Percentiles rank a stretch among this genome's conserved stretches.
Evolutionary conservation across 2,888 invertebrate species (phyloP).

Genomic region (Bombyx huttoni): DNA sequence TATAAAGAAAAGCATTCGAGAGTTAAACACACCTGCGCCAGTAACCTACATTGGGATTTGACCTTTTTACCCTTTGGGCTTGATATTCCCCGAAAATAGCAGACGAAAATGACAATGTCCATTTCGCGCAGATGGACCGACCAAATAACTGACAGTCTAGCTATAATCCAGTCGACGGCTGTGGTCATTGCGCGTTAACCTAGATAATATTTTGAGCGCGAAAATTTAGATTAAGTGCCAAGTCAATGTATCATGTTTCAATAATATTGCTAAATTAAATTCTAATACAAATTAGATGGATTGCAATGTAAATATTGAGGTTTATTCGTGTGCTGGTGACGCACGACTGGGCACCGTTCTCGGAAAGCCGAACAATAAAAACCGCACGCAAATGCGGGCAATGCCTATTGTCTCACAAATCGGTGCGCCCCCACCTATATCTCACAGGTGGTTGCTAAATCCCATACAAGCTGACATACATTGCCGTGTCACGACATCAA

Average conservation of each 20-base stretch:
- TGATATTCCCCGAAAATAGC: conserved; percentile 14
- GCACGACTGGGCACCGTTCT: conserved; percentile 15
- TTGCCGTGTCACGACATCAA: conserved; percentile 17
- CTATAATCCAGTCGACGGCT: conserved; percentile 10
- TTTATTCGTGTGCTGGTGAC: conserved; percentile 13
- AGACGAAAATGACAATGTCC: conserved; percentile 19
- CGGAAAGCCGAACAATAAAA: conserved; percentile 26
- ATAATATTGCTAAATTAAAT: not conserved
- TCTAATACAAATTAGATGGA: conserved; percentile 1
- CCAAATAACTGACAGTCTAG: conserved; percentile 16
- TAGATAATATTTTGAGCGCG: conserved; percentile 7
- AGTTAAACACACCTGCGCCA: conserved; percentile 24
- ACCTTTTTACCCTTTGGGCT: conserved; percentile 20
- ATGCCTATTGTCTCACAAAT: conserved; percentile 18
- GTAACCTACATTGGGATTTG: conserved; percentile 18
- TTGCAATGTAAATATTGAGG: conserved; percentile 4
- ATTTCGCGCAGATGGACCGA: conserved; percentile 23
- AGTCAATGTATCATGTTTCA: not conserved
- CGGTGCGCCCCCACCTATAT: conserved; percentile 6
- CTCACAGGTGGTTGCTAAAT: conserved; percentile 20
- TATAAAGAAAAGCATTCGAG: conserved; percentile 17
- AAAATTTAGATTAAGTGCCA: not conserved
- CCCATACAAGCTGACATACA: conserved; percentile 20
- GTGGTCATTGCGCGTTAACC: conserved; percentile 12
- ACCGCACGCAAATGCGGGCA: conserved; percentile 16